A percentile compares a stretch with the other conserved stretches of the same genome.
These are phyloP conservation scores for Cephus pulcher DNA, from an alignment of 2,888 invertebrate genomes.

Conservation along the genomic window DNA sequence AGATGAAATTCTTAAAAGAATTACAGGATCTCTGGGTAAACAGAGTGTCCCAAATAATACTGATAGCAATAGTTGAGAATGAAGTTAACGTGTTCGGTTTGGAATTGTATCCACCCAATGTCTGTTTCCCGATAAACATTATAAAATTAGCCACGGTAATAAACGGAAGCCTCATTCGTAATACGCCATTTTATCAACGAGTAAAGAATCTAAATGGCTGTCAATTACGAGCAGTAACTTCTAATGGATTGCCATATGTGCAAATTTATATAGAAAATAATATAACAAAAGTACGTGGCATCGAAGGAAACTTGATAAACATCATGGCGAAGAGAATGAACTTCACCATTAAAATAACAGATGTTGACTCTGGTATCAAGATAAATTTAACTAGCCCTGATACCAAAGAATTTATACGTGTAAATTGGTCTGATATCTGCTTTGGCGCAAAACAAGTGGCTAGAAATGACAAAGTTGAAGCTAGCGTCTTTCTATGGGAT, in stretches of 20 bases:
- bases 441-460: constrained; percentile 6
- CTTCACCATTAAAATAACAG: background rate
- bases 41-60: constrained; percentile 12
- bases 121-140: constrained; percentile 6
- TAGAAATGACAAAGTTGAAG: background rate
- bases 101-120: constrained; percentile 1
- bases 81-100: background rate
- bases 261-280: constrained; percentile 3
- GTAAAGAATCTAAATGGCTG: constrained; percentile 10
- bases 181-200: background rate
- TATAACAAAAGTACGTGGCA: constrained; percentile 3
- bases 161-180: background rate
- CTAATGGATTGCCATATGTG: constrained; percentile 5
- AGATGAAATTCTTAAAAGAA: background rate
- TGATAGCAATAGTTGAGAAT: constrained; percentile 20
- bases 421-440: constrained; percentile 1
- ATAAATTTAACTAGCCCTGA: background rate
- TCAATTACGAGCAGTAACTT: background rate
- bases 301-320: constrained; percentile 9
- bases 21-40: constrained; percentile 12
- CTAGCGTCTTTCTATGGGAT: background rate
- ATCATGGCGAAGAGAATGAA: constrained; percentile 7
- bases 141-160: background rate
- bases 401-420: background rate
- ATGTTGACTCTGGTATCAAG: background rate